These are phyloP conservation scores for Xenus cinereus DNA, from an alignment of 2,113 vertebrate species.

Conservation along the genomic window DNA sequence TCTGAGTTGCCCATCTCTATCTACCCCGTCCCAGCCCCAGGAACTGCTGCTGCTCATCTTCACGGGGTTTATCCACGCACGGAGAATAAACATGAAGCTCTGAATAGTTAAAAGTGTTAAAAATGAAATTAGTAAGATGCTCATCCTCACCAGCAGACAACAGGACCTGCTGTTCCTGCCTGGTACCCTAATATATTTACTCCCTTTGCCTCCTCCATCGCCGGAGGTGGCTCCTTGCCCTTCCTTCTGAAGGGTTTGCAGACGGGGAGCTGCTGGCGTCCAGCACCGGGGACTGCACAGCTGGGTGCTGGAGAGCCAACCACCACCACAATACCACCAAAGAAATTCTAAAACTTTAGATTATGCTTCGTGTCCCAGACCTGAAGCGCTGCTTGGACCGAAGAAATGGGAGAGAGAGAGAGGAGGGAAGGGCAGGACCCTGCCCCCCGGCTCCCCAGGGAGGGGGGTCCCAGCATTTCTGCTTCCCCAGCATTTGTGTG, in stretches of 20 bases:
- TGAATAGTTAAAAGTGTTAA: not conserved
- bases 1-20: not conserved
- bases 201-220: not conserved
- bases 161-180: not conserved
- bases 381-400: not conserved
- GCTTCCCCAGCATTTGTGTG: not conserved
- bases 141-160: not conserved
- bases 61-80: accelerated
- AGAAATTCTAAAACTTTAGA: not conserved
- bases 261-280: not conserved
- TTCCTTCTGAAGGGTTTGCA: not conserved
- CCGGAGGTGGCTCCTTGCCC: not conserved
- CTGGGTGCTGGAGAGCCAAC: not conserved
- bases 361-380: not conserved
- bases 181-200: accelerated
- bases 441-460: not conserved
- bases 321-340: no score
- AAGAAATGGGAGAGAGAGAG: not conserved
- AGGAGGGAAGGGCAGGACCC: not conserved
- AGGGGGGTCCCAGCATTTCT: not conserved
- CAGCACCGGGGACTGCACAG: not conserved
- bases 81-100: accelerated
- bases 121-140: not conserved
- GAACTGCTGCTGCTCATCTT: not conserved
- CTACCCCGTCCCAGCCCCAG: accelerated